phyloP scores from a whole-genome alignment of 2,797 vertebrate genomes.

The Cuculus canorus region DNA sequence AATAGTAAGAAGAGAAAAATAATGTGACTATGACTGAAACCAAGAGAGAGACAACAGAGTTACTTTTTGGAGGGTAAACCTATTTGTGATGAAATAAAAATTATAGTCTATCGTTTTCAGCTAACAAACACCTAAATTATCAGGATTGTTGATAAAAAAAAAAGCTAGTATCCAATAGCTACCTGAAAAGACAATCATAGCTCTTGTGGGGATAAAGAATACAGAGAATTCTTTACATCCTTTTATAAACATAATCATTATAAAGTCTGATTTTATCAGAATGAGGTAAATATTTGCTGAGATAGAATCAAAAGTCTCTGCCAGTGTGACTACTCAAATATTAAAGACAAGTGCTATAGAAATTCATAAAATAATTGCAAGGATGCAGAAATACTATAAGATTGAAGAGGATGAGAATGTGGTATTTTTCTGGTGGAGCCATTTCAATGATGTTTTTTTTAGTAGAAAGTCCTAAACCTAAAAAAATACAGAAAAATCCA shows the following conservation, averaged over 20 bases:
- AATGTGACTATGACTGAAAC: background rate
- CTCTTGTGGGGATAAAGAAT: background rate
- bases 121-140: background rate
- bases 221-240: background rate
- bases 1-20: background rate
- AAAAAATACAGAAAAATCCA: background rate
- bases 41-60: background rate
- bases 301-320: background rate
- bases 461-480: background rate
- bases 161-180: background rate
- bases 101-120: background rate
- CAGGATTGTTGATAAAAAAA: background rate
- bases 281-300: background rate
- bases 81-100: background rate
- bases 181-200: background rate
- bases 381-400: background rate
- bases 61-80: background rate
- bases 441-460: background rate
- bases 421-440: fast-evolving
- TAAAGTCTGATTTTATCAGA: background rate
- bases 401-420: background rate
- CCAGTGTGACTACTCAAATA: background rate
- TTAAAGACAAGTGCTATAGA: background rate
- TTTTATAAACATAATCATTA: background rate
- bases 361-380: background rate